Percentiles rank a stretch among this genome's conserved stretches.
Evolutionary conservation across 2,113 vertebrate genomes (phyloP).

Genomic region (Tinamus guttatus): DNA sequence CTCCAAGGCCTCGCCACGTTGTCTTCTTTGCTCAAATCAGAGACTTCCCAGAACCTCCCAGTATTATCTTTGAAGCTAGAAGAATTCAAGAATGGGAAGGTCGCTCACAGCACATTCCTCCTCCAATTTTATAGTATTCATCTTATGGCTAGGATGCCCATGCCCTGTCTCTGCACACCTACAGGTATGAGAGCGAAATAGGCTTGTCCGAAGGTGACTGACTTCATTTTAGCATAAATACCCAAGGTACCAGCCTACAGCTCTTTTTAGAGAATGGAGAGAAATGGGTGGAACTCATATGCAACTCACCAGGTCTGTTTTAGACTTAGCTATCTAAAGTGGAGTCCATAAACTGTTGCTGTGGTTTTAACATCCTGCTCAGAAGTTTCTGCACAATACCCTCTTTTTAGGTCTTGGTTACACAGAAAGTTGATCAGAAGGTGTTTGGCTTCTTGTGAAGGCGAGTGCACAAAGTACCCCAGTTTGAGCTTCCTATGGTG

Average conservation of each 20-base stretch:
- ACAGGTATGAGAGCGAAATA: not conserved
- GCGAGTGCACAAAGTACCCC: not conserved
- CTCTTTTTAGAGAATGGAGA: no score
- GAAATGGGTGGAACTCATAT: not conserved
- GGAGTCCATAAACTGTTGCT: not conserved
- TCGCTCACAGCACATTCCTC: not conserved
- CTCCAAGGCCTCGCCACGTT: not conserved
- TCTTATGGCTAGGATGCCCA: not conserved
- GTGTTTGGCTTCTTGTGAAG: not conserved
- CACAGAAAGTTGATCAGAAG: not conserved
- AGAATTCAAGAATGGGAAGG: not conserved
- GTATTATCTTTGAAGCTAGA: not conserved
- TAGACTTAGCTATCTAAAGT: not conserved
- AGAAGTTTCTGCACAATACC: not conserved
- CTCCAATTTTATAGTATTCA: not conserved
- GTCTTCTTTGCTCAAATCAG: not conserved
- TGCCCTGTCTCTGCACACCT: not conserved
- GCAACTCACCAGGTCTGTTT: not conserved
- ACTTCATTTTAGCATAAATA: not conserved
- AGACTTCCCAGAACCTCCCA: not conserved
- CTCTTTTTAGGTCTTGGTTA: not conserved
- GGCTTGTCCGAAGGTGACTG: not conserved
- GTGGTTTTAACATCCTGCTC: not conserved
- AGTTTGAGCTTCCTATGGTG: not conserved
- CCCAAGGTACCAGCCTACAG: not conserved